Evolutionary conservation across 1,140 invertebrate genomes (phyloP), one percentile per base, ranked within the genome.

Genomic region (Papilio dardanus): DNA sequence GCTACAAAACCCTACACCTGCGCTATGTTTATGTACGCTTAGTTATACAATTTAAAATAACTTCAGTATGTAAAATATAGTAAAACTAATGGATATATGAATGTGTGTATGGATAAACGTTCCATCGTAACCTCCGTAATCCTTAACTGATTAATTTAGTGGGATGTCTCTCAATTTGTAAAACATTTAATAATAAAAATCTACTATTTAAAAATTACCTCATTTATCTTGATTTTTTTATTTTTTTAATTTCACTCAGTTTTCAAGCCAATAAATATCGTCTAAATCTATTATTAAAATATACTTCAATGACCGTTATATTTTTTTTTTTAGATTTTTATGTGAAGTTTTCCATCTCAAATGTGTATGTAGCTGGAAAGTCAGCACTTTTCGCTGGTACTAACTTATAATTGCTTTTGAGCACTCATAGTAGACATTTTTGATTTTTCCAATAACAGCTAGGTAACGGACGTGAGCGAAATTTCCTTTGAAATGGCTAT

Each of bases 391-490:
- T 62, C 12, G 1, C 24, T 62, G 10, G 3, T 5, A 28, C 24
- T 16, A 28, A 28, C 24, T 16, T 62, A 30, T 62, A 62, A 62
- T 62, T 62, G 24, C 24, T 62, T 62, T 62, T 62, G 12, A 24
- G 24, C 54, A 30, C 10, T 28, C 54, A 30, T 62, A 62, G 54
- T 62, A 62, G 54, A 62, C 54, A 62, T 62, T 62, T 62, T 62
- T 62, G 54, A 62, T 62, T 62, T 62, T 62, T 62, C 54, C 54
- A 62, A 62, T 62, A 62, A 62, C 21, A 62, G 24, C 12, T 62
- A 62, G 24, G 24, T 62, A 62, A 62, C 10, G 54, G 21, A 28
- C 54, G 54, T 28, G 54, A 30, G 54, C 24, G 54, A 62, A 62
- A 62, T 62, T 62, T 28, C 12, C 24, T 28, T 62, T 62, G 54